These are phyloP conservation scores for Chrysotoxum bicinctum DNA, from an alignment of 2,888 invertebrate species.

Conservation along the genomic window DNA sequence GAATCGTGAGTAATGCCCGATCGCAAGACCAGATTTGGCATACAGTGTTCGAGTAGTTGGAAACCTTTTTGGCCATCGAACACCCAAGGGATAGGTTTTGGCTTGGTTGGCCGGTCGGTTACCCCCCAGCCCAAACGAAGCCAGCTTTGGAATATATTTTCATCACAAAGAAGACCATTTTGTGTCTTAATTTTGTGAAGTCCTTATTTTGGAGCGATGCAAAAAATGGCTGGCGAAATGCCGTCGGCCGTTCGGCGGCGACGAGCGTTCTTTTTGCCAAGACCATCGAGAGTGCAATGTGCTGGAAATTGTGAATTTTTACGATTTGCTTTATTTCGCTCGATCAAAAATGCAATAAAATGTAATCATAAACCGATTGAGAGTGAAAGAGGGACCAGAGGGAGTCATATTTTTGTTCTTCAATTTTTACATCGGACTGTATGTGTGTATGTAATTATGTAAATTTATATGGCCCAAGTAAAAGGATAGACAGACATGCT, in stretches of 20 bases:
- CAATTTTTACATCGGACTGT: not conserved
- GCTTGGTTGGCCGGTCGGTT: not conserved
- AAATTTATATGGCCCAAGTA: constrained; percentile 45
- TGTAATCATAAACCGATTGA: constrained; percentile 55
- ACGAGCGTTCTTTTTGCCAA: not conserved
- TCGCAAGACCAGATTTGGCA: constrained; percentile 44
- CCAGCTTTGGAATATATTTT: not conserved
- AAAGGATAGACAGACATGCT: constrained; percentile 40
- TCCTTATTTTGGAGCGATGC: not conserved
- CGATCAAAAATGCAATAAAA: constrained; percentile 69
- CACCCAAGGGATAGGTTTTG: not conserved
- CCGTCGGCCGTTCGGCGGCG: constrained; percentile 1
- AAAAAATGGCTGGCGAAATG: not conserved
- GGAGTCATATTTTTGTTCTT: constrained; percentile 4
- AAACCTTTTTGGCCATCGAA: not conserved
- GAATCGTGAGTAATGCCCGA: constrained; percentile 58
- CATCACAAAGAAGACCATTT: constrained; percentile 27
- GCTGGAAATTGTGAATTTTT: constrained; percentile 60
- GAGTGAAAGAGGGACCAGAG: not conserved
- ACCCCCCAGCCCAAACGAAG: not conserved
- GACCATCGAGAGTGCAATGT: constrained; percentile 49
- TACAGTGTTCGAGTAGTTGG: not conserved
- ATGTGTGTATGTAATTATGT: constrained; percentile 61
- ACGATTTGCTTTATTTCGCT: constrained; percentile 58
- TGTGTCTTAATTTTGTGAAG: constrained; percentile 61